phyloP scores from a whole-genome alignment of 2,113 vertebrate species.

The Semnornis frantzii region DNA sequence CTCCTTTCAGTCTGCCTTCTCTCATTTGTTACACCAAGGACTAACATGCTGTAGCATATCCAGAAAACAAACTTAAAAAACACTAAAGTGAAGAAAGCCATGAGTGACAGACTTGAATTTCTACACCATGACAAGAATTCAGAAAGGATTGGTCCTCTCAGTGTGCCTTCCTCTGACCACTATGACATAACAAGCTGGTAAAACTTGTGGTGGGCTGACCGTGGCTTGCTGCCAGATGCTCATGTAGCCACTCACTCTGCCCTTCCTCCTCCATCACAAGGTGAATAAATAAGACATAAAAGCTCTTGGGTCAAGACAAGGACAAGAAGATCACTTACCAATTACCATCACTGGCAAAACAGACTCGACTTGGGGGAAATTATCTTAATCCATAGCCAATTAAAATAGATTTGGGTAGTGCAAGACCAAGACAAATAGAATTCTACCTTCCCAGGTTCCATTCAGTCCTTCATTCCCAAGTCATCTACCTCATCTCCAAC shows the following conservation, averaged over 20 bases:
- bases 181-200: background rate
- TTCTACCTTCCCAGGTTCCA: too few species aligned
- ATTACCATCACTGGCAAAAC: background rate
- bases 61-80: background rate
- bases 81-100: background rate
- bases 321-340: background rate
- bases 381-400: too few species aligned
- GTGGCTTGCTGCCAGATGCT: background rate
- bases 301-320: background rate
- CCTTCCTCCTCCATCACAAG: background rate
- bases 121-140: background rate
- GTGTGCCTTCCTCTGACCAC: background rate
- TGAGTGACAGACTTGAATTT: background rate
- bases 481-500: too few species aligned
- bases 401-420: too few species aligned
- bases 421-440: too few species aligned
- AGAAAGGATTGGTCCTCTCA: background rate
- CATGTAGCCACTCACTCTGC: accelerated
- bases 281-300: background rate
- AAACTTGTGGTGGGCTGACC: background rate
- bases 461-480: too few species aligned
- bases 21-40: background rate
- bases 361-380: background rate
- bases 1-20: background rate
- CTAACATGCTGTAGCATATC: background rate